phyloP scores from a whole-genome alignment of 2,797 vertebrate genomes.

The Ptychadena robeensis region DNA sequence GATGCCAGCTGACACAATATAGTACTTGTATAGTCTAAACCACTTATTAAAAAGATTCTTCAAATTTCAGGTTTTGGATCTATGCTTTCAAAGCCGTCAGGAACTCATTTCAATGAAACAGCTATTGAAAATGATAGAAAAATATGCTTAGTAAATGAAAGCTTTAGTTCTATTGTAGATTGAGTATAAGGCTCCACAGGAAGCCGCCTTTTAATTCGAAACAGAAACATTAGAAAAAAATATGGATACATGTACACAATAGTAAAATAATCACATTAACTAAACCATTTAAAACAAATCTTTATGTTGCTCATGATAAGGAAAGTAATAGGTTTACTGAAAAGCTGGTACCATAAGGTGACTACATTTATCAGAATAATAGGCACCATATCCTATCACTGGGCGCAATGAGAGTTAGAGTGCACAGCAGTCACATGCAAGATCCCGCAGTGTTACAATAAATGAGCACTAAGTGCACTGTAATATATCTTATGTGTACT shows the following conservation, averaged over 20 bases:
- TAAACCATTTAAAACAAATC: background rate
- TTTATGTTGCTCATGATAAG: background rate
- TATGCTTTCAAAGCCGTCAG: conserved; percentile 5
- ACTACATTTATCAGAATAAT: too few relatives aligned
- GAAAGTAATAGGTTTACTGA: background rate
- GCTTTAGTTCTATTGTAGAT: background rate
- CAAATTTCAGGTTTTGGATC: background rate
- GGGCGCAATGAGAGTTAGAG: too few relatives aligned
- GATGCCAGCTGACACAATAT: conserved; percentile 17
- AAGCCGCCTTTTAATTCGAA: background rate
- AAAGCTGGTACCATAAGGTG: background rate
- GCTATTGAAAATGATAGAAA: conserved; percentile 14
- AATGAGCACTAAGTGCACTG: too few relatives aligned
- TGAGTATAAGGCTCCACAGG: background rate
- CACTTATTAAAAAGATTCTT: conserved; percentile 6
- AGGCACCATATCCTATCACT: too few relatives aligned
- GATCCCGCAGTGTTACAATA: too few relatives aligned
- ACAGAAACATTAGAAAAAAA: background rate
- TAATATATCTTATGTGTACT: too few relatives aligned
- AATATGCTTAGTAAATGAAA: conserved; percentile 1
- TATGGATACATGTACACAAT: background rate
- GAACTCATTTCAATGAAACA: background rate
- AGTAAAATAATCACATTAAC: background rate
- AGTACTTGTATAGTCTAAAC: background rate
- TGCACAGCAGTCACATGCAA: too few relatives aligned